Evolutionary conservation across 2,888 invertebrate genomes (phyloP).

Genomic region (Saturnia japonica): DNA sequence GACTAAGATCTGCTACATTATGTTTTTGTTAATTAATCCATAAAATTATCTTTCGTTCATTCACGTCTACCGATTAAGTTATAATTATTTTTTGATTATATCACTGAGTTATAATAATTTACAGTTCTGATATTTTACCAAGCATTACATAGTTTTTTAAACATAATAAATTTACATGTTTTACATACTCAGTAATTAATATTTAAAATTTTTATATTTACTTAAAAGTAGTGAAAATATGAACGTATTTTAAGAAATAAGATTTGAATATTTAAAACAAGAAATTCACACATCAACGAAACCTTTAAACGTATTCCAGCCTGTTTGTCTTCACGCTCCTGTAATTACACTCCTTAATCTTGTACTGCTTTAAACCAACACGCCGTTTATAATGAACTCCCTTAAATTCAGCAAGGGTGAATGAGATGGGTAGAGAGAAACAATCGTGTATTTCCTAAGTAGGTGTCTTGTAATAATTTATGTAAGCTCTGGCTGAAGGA

Average conservation of each 20-base stretch:
- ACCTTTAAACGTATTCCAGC: conserved; percentile 17
- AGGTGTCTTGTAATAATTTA: conserved; percentile 20
- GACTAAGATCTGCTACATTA: no score
- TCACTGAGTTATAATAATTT: no score
- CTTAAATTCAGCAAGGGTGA: conserved; percentile 11
- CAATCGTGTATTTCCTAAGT: conserved; percentile 11
- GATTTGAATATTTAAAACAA: background rate
- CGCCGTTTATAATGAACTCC: conserved; percentile 27
- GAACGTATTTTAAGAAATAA: background rate
- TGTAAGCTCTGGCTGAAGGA: conserved; percentile 15
- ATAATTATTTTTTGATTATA: no score
- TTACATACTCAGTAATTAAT: no score
- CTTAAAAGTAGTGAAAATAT: background rate
- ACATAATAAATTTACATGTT: no score
- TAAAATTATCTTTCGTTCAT: no score
- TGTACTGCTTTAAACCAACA: conserved; percentile 29
- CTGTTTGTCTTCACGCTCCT: conserved; percentile 23
- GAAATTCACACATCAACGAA: conserved; percentile 18
- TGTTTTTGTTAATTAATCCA: no score
- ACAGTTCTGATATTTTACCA: no score
- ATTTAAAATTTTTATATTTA: background rate
- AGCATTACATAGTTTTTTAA: no score
- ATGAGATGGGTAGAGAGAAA: conserved; percentile 5
- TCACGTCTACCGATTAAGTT: no score
- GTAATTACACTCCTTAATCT: conserved; percentile 31